Percentiles rank a stretch among this genome's conserved stretches.
phyloP scores from a whole-genome alignment of 2,797 vertebrate genomes.

The Urophycis tenuis region DNA sequence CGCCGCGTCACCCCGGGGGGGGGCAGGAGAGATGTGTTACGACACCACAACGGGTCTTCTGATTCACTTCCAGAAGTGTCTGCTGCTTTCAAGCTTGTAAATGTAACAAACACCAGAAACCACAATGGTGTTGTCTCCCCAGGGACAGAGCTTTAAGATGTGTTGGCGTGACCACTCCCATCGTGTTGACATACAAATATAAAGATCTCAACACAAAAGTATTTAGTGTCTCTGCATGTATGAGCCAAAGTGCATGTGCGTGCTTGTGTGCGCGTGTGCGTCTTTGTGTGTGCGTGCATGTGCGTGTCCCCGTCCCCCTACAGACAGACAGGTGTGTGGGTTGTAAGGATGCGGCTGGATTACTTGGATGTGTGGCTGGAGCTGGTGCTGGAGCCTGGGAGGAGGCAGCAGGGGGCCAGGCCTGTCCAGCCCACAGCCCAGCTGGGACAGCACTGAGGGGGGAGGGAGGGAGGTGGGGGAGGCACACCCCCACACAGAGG shows the following conservation, averaged over 20 bases:
- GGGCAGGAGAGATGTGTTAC: neutral
- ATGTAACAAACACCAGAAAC: neutral
- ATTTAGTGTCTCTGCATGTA: too few relatives aligned
- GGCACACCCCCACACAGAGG: slow-evolving; percentile 14
- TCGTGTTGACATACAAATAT: slow-evolving; percentile 11
- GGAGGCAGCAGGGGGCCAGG: slow-evolving; percentile 89
- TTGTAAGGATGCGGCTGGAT: slow-evolving; percentile 78
- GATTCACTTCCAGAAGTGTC: neutral
- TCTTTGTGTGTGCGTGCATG: neutral
- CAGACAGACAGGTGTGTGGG: neutral
- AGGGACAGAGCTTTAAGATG: slow-evolving; percentile 7
- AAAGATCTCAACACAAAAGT: neutral
- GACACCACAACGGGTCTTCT: neutral
- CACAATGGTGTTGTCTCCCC: neutral
- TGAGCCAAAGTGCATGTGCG: slow-evolving; percentile 53
- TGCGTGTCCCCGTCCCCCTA: neutral
- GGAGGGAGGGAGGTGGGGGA: slow-evolving; percentile 61
- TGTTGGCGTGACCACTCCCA: neutral
- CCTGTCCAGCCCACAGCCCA: slow-evolving; percentile 95
- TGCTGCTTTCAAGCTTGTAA: neutral
- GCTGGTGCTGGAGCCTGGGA: slow-evolving; percentile 94
- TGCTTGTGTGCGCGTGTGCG: too few relatives aligned
- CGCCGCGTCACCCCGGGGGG: too few relatives aligned
- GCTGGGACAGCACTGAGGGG: slow-evolving; percentile 93
- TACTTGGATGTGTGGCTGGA: slow-evolving; percentile 97